Evolutionary conservation across 2,797 vertebrate genomes (phyloP), one percentile per base, ranked within the genome.

Genomic region (Danio kyathit): DNA sequence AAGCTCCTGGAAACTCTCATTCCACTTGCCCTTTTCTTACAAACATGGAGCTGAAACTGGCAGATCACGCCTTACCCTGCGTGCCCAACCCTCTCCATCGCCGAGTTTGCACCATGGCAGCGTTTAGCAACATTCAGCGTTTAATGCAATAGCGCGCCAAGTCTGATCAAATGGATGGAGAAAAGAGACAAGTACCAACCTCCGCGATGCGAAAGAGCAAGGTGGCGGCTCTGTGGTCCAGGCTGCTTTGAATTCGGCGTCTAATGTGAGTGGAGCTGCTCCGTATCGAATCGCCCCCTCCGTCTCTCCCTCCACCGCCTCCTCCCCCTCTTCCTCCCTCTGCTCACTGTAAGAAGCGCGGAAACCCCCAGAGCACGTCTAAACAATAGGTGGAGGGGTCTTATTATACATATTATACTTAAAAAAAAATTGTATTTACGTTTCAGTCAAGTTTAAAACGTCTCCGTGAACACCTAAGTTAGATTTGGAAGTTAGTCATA

Each of bases 171-270:
- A 65, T 21, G 11, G 48, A 43, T 48, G 44, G 51, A 51, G 46
- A 78, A 72, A 76, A 80, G 49, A 54, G 44, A 76, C 48, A 29
- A 82, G 79, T 84, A 89, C 89, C 82, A 86, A 90, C 89, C 89
- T 90, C 84, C 76, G 40, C 63, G 69, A 69, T 46, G 57, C 29
- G 60, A 73, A 54, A 78, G 82, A 83, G 70, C 51, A 49, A 83
- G 56, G 44, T 17, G 79, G 61, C 73, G 65, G 78, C 59, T 81
- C 72, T 81, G 79, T 71, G 74, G 74, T 83, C 79, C 76, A 84
- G 73, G 80, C 76, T 76, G 67, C 78, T 82, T 74, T 82, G 77
- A 77, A 75, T 83, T 72, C 52, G 16, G 82, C 81, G 67, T 84
- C 77, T 84, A 83, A 67, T 85, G 49, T 84, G 83, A 66, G 84